Percentiles rank a stretch among this genome's conserved stretches.
These are phyloP conservation scores for Bombylius discolor DNA, from an alignment of 2,888 invertebrate species.

Conservation along the genomic window DNA sequence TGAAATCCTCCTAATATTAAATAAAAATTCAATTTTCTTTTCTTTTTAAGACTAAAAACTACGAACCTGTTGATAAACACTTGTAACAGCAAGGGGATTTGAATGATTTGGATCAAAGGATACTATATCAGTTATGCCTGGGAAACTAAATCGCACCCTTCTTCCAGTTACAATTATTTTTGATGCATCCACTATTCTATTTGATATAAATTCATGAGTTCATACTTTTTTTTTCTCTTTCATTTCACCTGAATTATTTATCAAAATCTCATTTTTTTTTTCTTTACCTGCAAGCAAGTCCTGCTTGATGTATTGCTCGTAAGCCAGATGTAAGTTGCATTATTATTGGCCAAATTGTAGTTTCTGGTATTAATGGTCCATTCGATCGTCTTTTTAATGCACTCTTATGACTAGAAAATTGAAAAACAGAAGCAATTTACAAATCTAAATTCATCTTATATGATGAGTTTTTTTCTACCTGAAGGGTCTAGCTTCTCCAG, in stretches of 20 bases:
- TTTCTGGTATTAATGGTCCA: constrained; percentile 71
- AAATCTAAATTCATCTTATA: not conserved
- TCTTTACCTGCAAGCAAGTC: constrained; percentile 46
- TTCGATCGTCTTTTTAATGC: constrained; percentile 43
- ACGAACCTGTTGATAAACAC: constrained; percentile 51
- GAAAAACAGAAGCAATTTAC: constrained; percentile 4
- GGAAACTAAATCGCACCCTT: constrained; percentile 68
- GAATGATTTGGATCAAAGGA: constrained; percentile 56
- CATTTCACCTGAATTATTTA: too few relatives aligned
- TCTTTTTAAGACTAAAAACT: not conserved
- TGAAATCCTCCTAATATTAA: constrained; percentile 61
- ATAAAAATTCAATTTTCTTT: constrained; percentile 1
- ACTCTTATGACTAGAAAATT: constrained; percentile 32
- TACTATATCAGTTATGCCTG: constrained; percentile 69
- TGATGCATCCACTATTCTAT: constrained; percentile 75
- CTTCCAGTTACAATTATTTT: constrained; percentile 76
- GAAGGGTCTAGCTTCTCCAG: constrained; percentile 54
- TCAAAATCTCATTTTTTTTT: not conserved
- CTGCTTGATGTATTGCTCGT: constrained; percentile 71
- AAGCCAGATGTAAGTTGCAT: constrained; percentile 91
- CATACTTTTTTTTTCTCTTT: not conserved
- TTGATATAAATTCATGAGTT: not conserved
- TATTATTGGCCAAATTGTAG: constrained; percentile 87
- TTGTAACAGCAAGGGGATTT: constrained; percentile 51
- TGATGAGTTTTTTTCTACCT: constrained; percentile 21